Conservation (phyloP, 2,888 invertebrate genomes). For the Seira sanloemensis region DNA sequence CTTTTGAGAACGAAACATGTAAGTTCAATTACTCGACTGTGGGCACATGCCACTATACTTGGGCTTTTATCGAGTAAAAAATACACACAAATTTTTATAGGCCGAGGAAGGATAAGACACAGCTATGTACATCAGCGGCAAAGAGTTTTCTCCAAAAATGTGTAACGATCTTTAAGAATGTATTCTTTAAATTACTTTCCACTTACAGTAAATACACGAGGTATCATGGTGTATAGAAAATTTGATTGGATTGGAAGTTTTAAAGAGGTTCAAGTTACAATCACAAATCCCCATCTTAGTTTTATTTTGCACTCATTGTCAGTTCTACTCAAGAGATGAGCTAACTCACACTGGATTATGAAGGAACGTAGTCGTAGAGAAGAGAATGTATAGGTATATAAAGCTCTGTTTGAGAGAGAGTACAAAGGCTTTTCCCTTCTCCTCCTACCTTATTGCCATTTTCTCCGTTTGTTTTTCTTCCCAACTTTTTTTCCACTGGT, state of each 20-base stretch:
- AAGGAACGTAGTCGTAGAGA: slow-evolving; percentile 12
- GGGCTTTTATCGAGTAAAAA: neutral
- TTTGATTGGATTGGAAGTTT: slow-evolving; percentile 44
- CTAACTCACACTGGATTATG: slow-evolving; percentile 60
- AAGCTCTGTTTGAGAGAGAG: neutral
- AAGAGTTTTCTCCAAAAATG: slow-evolving; percentile 5
- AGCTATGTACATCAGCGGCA: too few relatives aligned
- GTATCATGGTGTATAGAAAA: neutral
- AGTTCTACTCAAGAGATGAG: slow-evolving; percentile 49
- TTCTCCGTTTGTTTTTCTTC: neutral
- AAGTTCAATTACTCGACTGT: slow-evolving; percentile 68
- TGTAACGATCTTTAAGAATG: slow-evolving; percentile 35
- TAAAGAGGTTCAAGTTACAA: neutral
- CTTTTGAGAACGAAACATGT: slow-evolving; percentile 43
- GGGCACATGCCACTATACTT: slow-evolving; percentile 29
- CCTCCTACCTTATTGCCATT: neutral
- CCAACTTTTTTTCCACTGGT: neutral
- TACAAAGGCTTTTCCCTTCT: neutral
- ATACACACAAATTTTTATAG: neutral
- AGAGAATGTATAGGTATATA: too few relatives aligned
- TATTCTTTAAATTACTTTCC: neutral
- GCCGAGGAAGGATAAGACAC: too few relatives aligned
- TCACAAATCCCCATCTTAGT: neutral
- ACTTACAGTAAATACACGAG: neutral
- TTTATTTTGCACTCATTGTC: slow-evolving; percentile 41